Evolutionary conservation across 2,888 invertebrate genomes (phyloP), one percentile per base, ranked within the genome.

Genomic region (Pyrrhosoma nymphula): DNA sequence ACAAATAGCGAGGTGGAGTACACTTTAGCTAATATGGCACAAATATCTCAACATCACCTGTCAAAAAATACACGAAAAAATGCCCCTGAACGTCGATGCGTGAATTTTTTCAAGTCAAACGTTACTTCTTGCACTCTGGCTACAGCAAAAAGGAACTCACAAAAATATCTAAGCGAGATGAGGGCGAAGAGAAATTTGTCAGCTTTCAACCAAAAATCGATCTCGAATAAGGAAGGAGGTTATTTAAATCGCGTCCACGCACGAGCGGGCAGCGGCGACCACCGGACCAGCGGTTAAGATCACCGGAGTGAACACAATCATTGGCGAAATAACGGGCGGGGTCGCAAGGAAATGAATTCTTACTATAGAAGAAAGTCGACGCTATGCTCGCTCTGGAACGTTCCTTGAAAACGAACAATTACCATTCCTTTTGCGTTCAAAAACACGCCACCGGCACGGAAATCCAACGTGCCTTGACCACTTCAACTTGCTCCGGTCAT

Each of bases 311-410:
- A 69, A 69, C 75, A 55, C 26, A 75, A 69, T 82, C 82, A 4
- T 82, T 0, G 82, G 82, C 93, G 93, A 93, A 75, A 93, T 69
- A 47, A 82, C 82, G 82, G 82, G 26, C 82, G 14, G n/a, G 82
- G 35, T 14, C 18, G 82, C 35, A 35, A 35, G 82, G 82, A 82
- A 82, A 82, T 82, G 82, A 82, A 82, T 82, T 82, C 35, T 75
- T 23, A n/a, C n/a, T 47, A 47, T 47, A 47, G 10, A 82, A 35
- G 82, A 82, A 82, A 82, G 30, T 82, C 82, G 30, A 35, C 82
- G 82, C 8, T 82, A 30, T 23, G 82, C 30, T 16, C 35, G 82
- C 30, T 47, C 47, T 82, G 82, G 35, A 82, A 82, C 14, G 8
- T 69, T n/a, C 20, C 69, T 69, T 30, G 82, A 82, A 82, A 82